phyloP scores from a whole-genome alignment of 2,113 vertebrate species.

The Prionailurus viverrinus region DNA sequence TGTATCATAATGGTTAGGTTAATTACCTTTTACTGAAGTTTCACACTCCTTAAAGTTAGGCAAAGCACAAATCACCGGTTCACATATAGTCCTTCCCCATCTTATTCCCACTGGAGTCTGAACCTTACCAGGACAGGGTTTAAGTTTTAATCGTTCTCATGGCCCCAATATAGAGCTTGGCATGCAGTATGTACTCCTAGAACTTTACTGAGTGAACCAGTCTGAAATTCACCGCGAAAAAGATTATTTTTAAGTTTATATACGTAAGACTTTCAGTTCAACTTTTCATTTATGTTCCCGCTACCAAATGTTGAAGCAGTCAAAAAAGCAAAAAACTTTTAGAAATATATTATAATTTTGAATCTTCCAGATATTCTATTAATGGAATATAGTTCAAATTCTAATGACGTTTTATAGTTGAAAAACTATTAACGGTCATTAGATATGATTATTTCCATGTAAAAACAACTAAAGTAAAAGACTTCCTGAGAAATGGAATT shows the following conservation, averaged over 20 bases:
- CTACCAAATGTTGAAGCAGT: conserved; percentile 46
- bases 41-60: conserved; percentile 36
- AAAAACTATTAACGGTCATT: conserved; percentile 59
- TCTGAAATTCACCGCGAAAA: conserved; percentile 8
- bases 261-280: neutral
- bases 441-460: neutral
- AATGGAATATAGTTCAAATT: conserved; percentile 24
- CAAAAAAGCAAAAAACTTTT: conserved; percentile 46
- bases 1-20: neutral
- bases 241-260: neutral
- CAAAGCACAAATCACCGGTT: conserved; percentile 17
- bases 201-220: neutral
- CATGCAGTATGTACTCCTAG: neutral
- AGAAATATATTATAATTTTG: neutral
- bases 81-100: neutral
- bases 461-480: conserved; percentile 36
- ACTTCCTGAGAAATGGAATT: conserved; percentile 9
- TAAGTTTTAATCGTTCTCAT: neutral
- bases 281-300: conserved; percentile 23
- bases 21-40: neutral
- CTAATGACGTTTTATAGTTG: conserved; percentile 45
- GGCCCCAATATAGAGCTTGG: neutral
- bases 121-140: neutral
- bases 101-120: neutral
- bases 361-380: conserved; percentile 44